A percentile compares a stretch with the other conserved stretches of the same genome.
Evolutionary conservation across 2,113 vertebrate genomes (phyloP).

Genomic region (Platichthys stellatus): DNA sequence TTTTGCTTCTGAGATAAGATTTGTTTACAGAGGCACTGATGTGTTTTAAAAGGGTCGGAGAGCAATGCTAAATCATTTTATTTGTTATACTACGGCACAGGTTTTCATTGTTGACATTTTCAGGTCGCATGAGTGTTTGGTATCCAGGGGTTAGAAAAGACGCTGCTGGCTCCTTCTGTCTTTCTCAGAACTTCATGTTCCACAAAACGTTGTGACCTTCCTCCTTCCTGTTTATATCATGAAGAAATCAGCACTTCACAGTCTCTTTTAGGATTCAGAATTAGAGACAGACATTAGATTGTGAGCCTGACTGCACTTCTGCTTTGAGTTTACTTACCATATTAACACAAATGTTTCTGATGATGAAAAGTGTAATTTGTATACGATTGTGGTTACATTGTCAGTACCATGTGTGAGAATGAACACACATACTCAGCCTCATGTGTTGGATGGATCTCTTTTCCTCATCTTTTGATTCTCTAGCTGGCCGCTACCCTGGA

Average conservation of each 20-base stretch:
- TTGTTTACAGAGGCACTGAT: slow-evolving; percentile 10
- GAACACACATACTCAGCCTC: background rate
- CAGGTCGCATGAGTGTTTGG: slow-evolving; percentile 6
- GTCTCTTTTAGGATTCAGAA: slow-evolving; percentile 16
- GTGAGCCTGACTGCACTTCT: slow-evolving; percentile 23
- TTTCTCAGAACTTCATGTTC: background rate
- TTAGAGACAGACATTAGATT: slow-evolving; percentile 40
- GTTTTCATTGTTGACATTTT: slow-evolving; percentile 21
- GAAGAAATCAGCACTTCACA: slow-evolving; percentile 34
- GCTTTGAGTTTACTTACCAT: background rate
- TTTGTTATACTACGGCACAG: background rate
- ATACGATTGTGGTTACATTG: background rate
- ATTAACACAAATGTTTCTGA: too few species aligned
- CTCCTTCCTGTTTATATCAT: slow-evolving; percentile 54
- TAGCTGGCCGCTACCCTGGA: slow-evolving; percentile 82
- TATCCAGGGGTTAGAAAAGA: slow-evolving; percentile 13
- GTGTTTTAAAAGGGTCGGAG: background rate
- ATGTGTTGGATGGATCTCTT: background rate
- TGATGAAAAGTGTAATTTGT: too few species aligned
- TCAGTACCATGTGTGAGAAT: slow-evolving; percentile 12
- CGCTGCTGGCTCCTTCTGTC: slow-evolving; percentile 9
- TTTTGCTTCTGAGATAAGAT: slow-evolving; percentile 1
- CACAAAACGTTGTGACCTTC: slow-evolving; percentile 40
- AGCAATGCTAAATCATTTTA: background rate
- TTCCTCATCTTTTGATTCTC: slow-evolving; percentile 30